phyloP scores from a whole-genome alignment of 2,888 invertebrate genomes.

The Anorthoa munda region DNA sequence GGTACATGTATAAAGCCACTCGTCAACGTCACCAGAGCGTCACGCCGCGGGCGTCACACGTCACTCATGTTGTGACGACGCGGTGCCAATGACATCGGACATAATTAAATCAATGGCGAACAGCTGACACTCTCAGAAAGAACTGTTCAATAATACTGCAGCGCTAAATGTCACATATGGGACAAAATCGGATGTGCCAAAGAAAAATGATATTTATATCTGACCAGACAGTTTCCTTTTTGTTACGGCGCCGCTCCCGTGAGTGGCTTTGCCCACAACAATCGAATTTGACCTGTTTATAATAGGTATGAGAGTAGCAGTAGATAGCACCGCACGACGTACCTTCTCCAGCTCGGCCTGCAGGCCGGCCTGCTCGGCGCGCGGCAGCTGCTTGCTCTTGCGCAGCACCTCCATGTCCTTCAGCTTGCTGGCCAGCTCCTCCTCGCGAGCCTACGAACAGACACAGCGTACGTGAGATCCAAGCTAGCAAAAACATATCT shows the following conservation, averaged over 20 bases:
- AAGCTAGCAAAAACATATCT: background rate
- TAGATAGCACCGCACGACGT: background rate
- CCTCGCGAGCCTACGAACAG: constrained; percentile 90
- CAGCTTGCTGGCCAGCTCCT: constrained; percentile 88
- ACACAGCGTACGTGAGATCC: background rate
- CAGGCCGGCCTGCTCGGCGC: constrained; percentile 48
- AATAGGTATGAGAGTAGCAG: no score
- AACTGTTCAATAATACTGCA: background rate
- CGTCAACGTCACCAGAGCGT: background rate
- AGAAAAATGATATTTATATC: background rate
- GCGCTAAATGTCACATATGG: background rate
- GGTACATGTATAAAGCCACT: background rate
- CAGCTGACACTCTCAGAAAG: background rate
- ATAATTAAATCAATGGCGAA: background rate
- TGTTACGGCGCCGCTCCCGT: no score
- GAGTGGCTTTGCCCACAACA: no score
- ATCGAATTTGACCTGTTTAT: no score
- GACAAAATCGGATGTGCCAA: background rate
- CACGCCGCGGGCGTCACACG: constrained; percentile 5
- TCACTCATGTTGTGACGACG: constrained; percentile 15
- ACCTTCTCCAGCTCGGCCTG: constrained; percentile 67
- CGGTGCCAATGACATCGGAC: constrained; percentile 17
- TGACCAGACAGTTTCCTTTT: background rate
- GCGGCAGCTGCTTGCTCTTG: constrained; percentile 55
- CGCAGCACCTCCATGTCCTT: constrained; percentile 86